These are phyloP conservation scores for Anorthoa munda DNA, from an alignment of 2,888 invertebrate species.

Conservation along the genomic window DNA sequence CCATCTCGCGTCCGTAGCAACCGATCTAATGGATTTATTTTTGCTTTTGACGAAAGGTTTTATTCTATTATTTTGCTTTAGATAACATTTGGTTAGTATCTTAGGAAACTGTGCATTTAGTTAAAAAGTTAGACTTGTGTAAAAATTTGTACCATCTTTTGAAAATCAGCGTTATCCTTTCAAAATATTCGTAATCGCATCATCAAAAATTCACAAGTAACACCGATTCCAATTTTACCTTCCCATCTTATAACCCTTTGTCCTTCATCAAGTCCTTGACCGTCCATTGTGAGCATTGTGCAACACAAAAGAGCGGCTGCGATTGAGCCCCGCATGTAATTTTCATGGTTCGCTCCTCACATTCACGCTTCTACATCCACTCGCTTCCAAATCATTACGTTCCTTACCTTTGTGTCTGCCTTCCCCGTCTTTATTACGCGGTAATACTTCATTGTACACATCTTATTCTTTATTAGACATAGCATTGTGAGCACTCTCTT, in stretches of 20 bases:
- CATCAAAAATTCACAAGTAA: conserved; percentile 45
- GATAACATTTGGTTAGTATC: background rate
- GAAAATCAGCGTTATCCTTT: background rate
- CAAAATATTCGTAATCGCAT: background rate
- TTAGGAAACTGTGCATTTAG: no score
- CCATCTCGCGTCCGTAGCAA: conserved; percentile 51
- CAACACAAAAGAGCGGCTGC: conserved; percentile 86
- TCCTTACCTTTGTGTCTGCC: conserved; percentile 86
- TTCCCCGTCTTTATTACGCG: conserved; percentile 81
- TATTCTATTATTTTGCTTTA: background rate
- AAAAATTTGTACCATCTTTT: no score
- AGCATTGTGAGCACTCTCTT: conserved; percentile 78
- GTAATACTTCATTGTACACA: conserved; percentile 82
- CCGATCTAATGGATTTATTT: conserved; percentile 42
- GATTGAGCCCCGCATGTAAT: conserved; percentile 88
- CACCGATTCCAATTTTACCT: conserved; percentile 68
- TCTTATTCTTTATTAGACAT: conserved; percentile 80
- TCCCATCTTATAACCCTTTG: conserved; percentile 82
- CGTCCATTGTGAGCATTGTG: conserved; percentile 83
- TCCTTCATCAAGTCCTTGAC: conserved; percentile 89
- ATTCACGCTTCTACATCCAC: conserved; percentile 87
- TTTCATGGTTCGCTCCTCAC: conserved; percentile 88
- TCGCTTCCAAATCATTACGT: conserved; percentile 90
- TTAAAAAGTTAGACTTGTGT: no score
- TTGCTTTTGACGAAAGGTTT: conserved; percentile 4